Percentiles rank a stretch among this genome's conserved stretches.
Conservation (phyloP, 2,113 vertebrate genomes). For the Lepidothrix coronata region DNA sequence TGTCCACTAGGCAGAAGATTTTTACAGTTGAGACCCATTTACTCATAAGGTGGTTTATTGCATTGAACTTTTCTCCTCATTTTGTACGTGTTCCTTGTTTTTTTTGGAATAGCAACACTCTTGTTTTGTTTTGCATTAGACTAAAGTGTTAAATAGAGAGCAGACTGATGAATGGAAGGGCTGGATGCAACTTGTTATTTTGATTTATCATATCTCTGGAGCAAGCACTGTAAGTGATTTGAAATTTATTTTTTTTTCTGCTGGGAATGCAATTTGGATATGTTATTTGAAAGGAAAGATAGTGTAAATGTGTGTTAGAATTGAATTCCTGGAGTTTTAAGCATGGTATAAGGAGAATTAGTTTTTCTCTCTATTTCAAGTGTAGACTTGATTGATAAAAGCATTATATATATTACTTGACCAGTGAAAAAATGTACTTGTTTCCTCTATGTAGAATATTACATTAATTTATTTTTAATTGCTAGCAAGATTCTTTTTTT, state of each 20-base stretch:
- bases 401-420: background rate
- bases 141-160: conserved; percentile 94
- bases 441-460: background rate
- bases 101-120: conserved; percentile 56
- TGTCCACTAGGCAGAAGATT: background rate
- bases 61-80: conserved; percentile 47
- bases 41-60: background rate
- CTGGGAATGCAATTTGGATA: background rate
- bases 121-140: conserved; percentile 77
- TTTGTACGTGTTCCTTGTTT: conserved; percentile 46
- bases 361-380: background rate
- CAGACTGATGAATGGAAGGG: conserved; percentile 99
- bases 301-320: background rate
- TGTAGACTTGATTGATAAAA: background rate
- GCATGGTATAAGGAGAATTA: background rate
- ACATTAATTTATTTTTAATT: background rate
- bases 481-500: background rate
- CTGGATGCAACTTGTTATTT: conserved; percentile 99
- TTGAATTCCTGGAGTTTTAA: background rate
- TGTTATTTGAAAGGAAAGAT: background rate
- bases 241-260: background rate
- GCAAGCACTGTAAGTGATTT: conserved; percentile 90
- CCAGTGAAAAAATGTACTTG: background rate
- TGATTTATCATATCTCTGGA: conserved; percentile 98
- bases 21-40: background rate